Evolutionary conservation across 2,888 invertebrate genomes (phyloP).

Genomic region (Barypeithes pellucidus): DNA sequence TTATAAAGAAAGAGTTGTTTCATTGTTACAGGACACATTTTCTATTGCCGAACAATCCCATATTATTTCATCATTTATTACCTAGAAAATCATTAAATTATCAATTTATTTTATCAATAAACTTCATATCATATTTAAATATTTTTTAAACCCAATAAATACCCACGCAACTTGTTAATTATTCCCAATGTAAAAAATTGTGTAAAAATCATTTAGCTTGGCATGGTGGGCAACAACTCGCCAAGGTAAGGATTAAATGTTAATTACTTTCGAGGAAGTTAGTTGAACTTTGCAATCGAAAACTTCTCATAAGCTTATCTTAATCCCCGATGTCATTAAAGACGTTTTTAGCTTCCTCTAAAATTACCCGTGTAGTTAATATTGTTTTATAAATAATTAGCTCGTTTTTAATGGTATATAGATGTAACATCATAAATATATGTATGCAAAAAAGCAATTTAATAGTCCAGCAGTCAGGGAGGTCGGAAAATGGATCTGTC

Average conservation of each 20-base stretch:
- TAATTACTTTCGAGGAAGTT: constrained; percentile 40
- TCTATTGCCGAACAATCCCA: too few species aligned
- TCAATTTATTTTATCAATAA: background rate
- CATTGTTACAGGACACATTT: too few species aligned
- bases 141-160: background rate
- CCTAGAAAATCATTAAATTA: too few species aligned
- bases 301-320: constrained; percentile 47
- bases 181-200: background rate
- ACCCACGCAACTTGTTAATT: background rate
- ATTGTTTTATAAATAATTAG: constrained; percentile 20
- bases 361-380: constrained; percentile 15
- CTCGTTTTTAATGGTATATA: constrained; percentile 4
- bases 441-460: background rate
- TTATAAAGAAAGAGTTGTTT: too few species aligned
- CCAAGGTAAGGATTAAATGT: constrained; percentile 39
- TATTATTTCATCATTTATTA: too few species aligned
- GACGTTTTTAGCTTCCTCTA: constrained; percentile 38
- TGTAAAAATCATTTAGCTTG: constrained; percentile 16
- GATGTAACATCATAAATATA: constrained; percentile 5
- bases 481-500: background rate
- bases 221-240: constrained; percentile 25
- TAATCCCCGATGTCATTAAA: constrained; percentile 47
- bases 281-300: constrained; percentile 43
- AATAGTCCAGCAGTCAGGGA: background rate
- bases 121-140: background rate